Evolutionary conservation across 2,797 vertebrate species (phyloP).

Genomic region (Salarias fasciatus): DNA sequence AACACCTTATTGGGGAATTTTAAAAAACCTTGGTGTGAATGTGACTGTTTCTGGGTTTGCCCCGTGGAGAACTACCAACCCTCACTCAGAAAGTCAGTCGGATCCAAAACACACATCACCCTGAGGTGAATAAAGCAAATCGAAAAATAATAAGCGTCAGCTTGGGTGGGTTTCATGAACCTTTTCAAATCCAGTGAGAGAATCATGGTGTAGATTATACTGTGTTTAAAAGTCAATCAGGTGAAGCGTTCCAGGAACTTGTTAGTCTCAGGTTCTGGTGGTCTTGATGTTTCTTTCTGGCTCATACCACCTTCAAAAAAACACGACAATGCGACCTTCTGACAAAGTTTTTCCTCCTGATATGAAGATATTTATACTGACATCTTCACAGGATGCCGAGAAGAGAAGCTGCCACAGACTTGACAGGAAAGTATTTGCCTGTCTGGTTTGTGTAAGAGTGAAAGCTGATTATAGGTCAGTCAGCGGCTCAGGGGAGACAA

Average conservation of each 20-base stretch:
- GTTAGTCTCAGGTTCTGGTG: not conserved
- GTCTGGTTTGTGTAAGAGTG: conserved; percentile 23
- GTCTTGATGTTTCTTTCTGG: not conserved
- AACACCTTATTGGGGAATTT: no score
- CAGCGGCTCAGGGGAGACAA: not conserved
- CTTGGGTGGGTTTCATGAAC: not conserved
- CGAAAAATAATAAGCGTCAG: no score
- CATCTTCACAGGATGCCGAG: not conserved
- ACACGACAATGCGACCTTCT: no score
- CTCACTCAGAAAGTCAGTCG: no score
- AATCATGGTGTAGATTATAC: conserved; percentile 5
- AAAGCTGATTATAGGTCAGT: conserved; percentile 1
- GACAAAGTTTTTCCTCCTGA: no score
- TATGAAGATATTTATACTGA: no score
- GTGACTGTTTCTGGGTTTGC: no score
- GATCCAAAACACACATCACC: no score
- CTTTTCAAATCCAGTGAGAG: conserved; percentile 7
- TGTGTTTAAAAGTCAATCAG: conserved; percentile 1
- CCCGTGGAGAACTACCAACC: no score
- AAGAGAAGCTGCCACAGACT: not conserved
- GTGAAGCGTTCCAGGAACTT: not conserved
- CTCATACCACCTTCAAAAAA: no score
- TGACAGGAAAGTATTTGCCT: not conserved
- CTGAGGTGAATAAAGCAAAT: no score
- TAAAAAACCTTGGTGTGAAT: no score